A percentile compares a stretch with the other conserved stretches of the same genome.
phyloP scores from a whole-genome alignment of 2,888 invertebrate species.

The Erpobdella octoculata region DNA sequence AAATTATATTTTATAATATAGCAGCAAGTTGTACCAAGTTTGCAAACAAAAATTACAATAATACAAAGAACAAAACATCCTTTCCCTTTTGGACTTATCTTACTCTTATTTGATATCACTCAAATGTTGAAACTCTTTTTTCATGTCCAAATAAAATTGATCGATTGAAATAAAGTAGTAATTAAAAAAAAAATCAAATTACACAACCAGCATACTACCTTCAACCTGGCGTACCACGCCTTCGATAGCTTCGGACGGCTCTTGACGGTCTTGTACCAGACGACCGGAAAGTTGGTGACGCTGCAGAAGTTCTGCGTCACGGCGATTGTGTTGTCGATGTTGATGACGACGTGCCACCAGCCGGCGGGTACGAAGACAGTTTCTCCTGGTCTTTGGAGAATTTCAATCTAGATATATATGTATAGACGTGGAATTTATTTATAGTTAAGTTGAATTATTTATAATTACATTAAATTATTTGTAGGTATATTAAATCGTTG shows the following conservation, averaged over 20 bases:
- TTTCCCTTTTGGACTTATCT: too few species aligned
- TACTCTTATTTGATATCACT: too few species aligned
- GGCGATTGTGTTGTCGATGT: constrained; percentile 88
- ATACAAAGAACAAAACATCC: too few species aligned
- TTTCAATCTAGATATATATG: constrained; percentile 67
- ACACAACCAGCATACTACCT: constrained; percentile 2
- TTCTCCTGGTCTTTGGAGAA: constrained; percentile 88
- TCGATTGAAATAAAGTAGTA: background rate
- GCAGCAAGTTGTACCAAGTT: too few species aligned
- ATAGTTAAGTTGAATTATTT: too few species aligned
- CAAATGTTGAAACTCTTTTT: too few species aligned
- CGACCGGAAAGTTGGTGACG: constrained; percentile 86
- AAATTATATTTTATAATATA: too few species aligned
- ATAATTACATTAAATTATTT: too few species aligned
- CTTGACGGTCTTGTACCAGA: constrained; percentile 88
- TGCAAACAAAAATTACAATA: too few species aligned
- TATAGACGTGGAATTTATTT: background rate
- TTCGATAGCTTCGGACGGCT: constrained; percentile 55
- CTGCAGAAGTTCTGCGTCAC: constrained; percentile 90
- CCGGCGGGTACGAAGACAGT: constrained; percentile 97
- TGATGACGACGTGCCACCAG: constrained; percentile 99
- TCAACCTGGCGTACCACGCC: constrained; percentile 19
- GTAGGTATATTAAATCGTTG: too few species aligned
- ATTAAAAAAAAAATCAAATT: background rate
- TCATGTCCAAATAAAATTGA: too few species aligned